Percentiles rank a stretch among this genome's conserved stretches.
Evolutionary conservation across 2,797 vertebrate genomes (phyloP).

Genomic region (Pitangus sulphuratus): DNA sequence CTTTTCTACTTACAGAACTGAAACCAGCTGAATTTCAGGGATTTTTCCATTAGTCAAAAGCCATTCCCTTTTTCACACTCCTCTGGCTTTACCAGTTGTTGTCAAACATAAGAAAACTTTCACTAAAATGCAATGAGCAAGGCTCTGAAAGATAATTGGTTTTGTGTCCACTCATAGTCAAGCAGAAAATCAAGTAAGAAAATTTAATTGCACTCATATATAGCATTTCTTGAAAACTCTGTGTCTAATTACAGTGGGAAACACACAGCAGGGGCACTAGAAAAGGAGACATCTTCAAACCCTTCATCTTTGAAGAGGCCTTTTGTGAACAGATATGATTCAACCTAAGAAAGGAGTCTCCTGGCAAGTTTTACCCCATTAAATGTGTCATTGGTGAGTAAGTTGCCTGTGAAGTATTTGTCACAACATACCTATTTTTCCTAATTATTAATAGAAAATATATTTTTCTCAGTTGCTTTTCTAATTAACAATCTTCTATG

Average conservation of each 20-base stretch:
- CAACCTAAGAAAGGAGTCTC: slow-evolving; percentile 10
- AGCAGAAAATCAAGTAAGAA: slow-evolving; percentile 40
- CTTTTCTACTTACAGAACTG: not conserved
- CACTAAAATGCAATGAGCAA: not conserved
- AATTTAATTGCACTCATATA: slow-evolving; percentile 55
- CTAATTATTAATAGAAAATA: slow-evolving; percentile 55
- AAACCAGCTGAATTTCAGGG: not conserved
- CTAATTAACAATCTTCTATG: slow-evolving; percentile 28
- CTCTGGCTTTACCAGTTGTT: not conserved
- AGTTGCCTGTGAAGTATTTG: not conserved
- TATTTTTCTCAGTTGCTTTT: not conserved
- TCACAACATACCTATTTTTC: not conserved
- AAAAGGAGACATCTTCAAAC: slow-evolving; percentile 51
- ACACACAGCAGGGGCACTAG: slow-evolving; percentile 8
- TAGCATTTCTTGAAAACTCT: slow-evolving; percentile 32
- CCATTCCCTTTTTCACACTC: not conserved
- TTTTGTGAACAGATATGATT: slow-evolving; percentile 36
- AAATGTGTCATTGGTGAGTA: not conserved
- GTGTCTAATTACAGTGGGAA: slow-evolving; percentile 41
- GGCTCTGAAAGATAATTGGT: slow-evolving; percentile 57
- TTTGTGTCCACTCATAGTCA: slow-evolving; percentile 63
- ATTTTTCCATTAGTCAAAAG: slow-evolving; percentile 18
- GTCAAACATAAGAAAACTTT: slow-evolving; percentile 37
- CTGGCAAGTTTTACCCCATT: not conserved
- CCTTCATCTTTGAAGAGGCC: slow-evolving; percentile 30